These are phyloP conservation scores for Lasaia peninsularis DNA, from an alignment of 1,140 invertebrate genomes.

Conservation along the genomic window DNA sequence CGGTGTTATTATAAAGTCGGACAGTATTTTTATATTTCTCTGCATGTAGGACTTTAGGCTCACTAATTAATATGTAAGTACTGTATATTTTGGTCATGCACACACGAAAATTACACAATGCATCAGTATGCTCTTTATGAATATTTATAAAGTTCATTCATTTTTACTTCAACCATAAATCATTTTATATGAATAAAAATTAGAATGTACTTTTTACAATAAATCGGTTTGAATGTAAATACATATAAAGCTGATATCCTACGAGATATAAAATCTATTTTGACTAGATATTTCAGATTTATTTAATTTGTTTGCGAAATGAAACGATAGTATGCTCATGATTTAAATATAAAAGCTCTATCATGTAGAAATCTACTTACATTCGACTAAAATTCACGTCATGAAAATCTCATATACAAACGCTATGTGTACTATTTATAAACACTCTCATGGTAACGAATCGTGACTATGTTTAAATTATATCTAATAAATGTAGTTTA, in stretches of 20 bases:
- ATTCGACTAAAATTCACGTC: slow-evolving; percentile 52
- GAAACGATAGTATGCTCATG: background rate
- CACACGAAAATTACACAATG: slow-evolving; percentile 12
- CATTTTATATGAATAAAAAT: slow-evolving; percentile 2
- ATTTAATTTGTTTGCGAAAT: slow-evolving; percentile 16
- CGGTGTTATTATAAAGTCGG: background rate
- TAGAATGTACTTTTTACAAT: slow-evolving; percentile 6
- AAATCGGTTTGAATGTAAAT: slow-evolving; percentile 27
- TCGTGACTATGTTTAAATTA: slow-evolving; percentile 46
- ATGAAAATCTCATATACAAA: slow-evolving; percentile 71
- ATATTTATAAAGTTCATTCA: slow-evolving; percentile 10
- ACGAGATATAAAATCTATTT: slow-evolving; percentile 40
- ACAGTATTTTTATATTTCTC: slow-evolving; percentile 1
- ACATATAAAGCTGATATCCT: slow-evolving; percentile 56
- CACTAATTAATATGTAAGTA: slow-evolving; percentile 6
- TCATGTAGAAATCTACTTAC: slow-evolving; percentile 51
- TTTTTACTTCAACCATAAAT: slow-evolving; percentile 2
- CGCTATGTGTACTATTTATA: slow-evolving; percentile 64
- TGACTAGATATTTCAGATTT: slow-evolving; percentile 25
- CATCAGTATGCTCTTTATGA: slow-evolving; percentile 5
- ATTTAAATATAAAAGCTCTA: slow-evolving; percentile 57
- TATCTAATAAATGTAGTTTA: slow-evolving; percentile 26
- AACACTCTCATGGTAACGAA: slow-evolving; percentile 61
- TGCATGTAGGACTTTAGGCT: slow-evolving; percentile 13
- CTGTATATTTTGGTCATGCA: slow-evolving; percentile 18